A percentile compares a stretch with the other conserved stretches of the same genome.
phyloP scores from a whole-genome alignment of 2,797 vertebrate species.

The Anguilla pacifica region DNA sequence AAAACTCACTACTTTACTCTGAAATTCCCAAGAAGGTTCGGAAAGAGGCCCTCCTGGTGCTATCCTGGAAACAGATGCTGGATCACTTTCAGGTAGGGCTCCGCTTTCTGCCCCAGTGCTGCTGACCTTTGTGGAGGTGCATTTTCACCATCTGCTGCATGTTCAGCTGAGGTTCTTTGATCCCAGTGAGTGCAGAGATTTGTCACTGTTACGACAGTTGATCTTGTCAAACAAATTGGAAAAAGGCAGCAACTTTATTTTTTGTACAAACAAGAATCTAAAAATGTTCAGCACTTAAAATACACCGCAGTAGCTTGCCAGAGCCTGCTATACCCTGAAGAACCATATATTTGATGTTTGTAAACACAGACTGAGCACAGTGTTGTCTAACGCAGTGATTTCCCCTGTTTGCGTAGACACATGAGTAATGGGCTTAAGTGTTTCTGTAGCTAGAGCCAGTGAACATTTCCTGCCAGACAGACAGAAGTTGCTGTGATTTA shows the following conservation, averaged over 20 bases:
- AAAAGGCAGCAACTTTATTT: neutral
- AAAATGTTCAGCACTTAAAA: neutral
- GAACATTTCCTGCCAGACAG: neutral
- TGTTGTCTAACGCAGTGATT: neutral
- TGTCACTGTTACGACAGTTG: neutral
- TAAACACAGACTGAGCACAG: neutral
- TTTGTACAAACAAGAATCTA: neutral
- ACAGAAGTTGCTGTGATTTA: neutral
- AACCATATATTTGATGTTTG: neutral
- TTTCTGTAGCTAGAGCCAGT: neutral
- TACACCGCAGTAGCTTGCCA: neutral
- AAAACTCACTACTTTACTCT: slow-evolving; percentile 96
- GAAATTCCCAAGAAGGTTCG: slow-evolving; percentile 97
- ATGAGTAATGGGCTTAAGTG: neutral
- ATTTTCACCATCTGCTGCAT: neutral
- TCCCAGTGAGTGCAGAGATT: neutral
- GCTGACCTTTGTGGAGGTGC: neutral
- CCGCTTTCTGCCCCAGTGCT: neutral
- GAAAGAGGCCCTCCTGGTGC: slow-evolving; percentile 90
- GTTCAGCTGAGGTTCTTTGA: slow-evolving; percentile 4
- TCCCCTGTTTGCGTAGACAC: neutral
- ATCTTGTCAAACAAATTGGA: neutral
- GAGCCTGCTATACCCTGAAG: neutral
- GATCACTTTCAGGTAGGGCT: slow-evolving; percentile 91
- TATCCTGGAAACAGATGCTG: slow-evolving; percentile 99